A percentile compares a stretch with the other conserved stretches of the same genome.
phyloP scores from a whole-genome alignment of 2,797 vertebrate species.

The Manis javanica region DNA sequence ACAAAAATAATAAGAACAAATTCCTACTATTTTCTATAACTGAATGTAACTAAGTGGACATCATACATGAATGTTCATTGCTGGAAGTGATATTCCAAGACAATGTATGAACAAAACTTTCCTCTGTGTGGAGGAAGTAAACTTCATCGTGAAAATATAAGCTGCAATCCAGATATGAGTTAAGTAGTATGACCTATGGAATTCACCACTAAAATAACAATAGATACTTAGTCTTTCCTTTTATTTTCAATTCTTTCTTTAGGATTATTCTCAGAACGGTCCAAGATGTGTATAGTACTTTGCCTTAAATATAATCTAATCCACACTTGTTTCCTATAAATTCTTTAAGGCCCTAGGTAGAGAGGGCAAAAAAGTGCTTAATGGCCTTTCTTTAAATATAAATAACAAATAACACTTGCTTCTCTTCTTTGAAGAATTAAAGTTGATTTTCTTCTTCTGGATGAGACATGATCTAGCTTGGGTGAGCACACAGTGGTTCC shows the following conservation, averaged over 20 bases:
- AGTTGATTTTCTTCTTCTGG: conserved; percentile 72
- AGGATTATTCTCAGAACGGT: neutral
- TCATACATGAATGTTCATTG: conserved; percentile 5
- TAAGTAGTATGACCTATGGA: neutral
- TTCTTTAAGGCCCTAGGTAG: neutral
- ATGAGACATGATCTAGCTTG: conserved; percentile 60
- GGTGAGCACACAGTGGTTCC: conserved; percentile 21
- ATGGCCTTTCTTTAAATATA: conserved; percentile 48
- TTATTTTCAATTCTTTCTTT: neutral
- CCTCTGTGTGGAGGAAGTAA: neutral
- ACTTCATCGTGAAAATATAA: neutral
- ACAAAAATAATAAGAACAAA: neutral
- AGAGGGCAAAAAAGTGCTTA: neutral
- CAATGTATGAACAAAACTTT: neutral
- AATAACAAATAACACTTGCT: conserved; percentile 54
- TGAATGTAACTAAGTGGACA: neutral
- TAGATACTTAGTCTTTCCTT: neutral
- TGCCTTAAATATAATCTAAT: neutral
- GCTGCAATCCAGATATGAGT: neutral
- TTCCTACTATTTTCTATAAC: neutral
- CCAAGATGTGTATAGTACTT: neutral
- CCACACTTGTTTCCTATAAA: neutral
- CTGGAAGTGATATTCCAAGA: neutral
- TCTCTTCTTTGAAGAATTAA: conserved; percentile 70
- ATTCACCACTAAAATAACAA: neutral